Evolutionary conservation across 2,797 vertebrate genomes (phyloP).

Genomic region (Melopsittacus undulatus): DNA sequence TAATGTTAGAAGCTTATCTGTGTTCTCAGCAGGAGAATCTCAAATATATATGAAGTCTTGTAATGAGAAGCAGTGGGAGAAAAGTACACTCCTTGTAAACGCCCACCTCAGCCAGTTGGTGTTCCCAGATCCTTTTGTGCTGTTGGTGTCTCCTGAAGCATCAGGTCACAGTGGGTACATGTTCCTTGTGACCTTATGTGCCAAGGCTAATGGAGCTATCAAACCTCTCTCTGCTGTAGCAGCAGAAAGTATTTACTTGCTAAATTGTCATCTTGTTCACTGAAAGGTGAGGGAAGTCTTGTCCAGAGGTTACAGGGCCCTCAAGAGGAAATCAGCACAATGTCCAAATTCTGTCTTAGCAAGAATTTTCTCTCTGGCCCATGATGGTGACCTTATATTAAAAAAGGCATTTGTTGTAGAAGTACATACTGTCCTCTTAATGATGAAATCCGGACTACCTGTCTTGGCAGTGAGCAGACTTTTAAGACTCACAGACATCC

Average conservation of each 20-base stretch:
- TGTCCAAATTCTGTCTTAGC: neutral
- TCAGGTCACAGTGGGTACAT: neutral
- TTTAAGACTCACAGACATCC: neutral
- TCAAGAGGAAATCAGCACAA: neutral
- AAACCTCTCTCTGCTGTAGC: slow-evolving; percentile 8
- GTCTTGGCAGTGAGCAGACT: neutral
- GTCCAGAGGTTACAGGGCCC: neutral
- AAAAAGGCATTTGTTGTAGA: neutral
- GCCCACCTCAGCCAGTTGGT: neutral
- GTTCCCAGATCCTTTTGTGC: neutral
- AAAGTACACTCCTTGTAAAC: neutral
- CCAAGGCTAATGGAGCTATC: slow-evolving; percentile 29
- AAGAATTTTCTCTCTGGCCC: neutral
- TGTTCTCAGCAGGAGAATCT: slow-evolving; percentile 23
- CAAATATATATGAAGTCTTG: neutral
- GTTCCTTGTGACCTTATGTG: neutral
- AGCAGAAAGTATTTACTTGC: slow-evolving; percentile 15
- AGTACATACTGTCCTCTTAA: neutral
- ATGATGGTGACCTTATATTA: neutral
- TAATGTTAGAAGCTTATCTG: slow-evolving; percentile 10
- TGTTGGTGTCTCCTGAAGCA: neutral
- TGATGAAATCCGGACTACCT: neutral
- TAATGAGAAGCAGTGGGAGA: neutral
- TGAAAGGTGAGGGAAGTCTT: neutral
- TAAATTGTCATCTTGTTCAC: slow-evolving; percentile 4